These are phyloP conservation scores for Platyrinchus mystaceus DNA, from an alignment of 2,797 vertebrate genomes.

Conservation along the genomic window DNA sequence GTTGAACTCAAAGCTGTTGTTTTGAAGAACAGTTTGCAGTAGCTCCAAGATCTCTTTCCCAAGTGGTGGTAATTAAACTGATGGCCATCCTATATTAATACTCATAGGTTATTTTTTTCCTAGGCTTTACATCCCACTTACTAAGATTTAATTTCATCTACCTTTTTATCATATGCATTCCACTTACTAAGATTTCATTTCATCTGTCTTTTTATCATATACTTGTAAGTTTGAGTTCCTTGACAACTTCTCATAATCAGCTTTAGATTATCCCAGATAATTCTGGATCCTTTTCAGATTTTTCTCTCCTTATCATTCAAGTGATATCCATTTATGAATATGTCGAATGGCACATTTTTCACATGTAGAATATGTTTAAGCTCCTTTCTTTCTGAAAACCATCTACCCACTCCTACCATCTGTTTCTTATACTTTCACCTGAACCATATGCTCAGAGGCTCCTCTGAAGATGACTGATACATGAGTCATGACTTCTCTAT, in stretches of 20 bases:
- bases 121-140: not conserved
- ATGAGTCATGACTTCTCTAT: not conserved
- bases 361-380: not conserved
- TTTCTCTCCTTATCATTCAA: not conserved
- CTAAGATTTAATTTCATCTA: not conserved
- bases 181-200: not conserved
- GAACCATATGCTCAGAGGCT: not conserved
- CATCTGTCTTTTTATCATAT: not conserved
- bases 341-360: not conserved
- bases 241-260: not conserved
- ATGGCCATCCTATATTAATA: not conserved
- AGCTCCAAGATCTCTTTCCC: not conserved
- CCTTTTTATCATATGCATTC: not conserved
- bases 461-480: not conserved
- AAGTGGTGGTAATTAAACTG: not conserved
- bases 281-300: not conserved
- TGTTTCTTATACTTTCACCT: conserved; percentile 12
- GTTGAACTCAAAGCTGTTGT: not conserved
- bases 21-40: not conserved
- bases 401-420: not conserved
- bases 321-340: not conserved
- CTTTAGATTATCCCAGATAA: not conserved
- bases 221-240: not conserved
- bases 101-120: not conserved
- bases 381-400: conserved; percentile 7